Base-by-base conservation (phyloP, 2,888 invertebrate genomes). In the Cheilosia variabilis region DNA sequence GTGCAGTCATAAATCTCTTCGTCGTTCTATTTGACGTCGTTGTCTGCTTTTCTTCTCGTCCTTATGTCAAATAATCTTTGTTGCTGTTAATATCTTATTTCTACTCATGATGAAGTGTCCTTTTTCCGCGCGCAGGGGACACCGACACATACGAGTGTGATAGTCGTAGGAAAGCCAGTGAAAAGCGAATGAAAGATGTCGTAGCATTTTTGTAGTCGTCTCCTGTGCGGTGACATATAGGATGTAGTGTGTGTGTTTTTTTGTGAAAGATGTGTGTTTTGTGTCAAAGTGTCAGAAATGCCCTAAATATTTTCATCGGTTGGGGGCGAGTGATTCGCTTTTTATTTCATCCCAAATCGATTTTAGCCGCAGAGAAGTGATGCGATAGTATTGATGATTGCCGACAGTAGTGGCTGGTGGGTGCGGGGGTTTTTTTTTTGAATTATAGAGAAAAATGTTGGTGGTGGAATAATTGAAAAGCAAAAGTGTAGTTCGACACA, bases 101-200 rank as follows among this genome's bases (percentile, higher is more conserved):
- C 81, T 52, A 68, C 68, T 72, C 86, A 86, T 86, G 81, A 81
- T 86, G 71, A 68, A 77, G 86, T 50, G 86, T 81, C 86, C 86
- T 81, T 76, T 86, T 86, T 79, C 80, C 71, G 75, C 80, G 80
- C 60, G 52, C 73, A 53, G 34, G 52, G 53, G 63, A 27, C 6
- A 27, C 27, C 27, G 27, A 31, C 45, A 50, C 47, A 58, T 50
- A 65, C 57, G 43, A 50, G 34, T 45, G 71, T 31, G 22, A 60
- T 45, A 66, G 47, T 15, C 50, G 13, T 13, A 31, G 27, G 52
- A 31, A 58, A 22, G 15, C 15, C 52, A 27, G 43, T 31, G 68
- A 5, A 27, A 27, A 34, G 37, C 31, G 45, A 52, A 57, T 53
- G 72, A 55, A 73, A 57, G 60, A 57, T 71, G 65, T 22, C 62